These are phyloP conservation scores for Hemiprocne comata DNA, from an alignment of 2,113 vertebrate genomes.

Conservation along the genomic window DNA sequence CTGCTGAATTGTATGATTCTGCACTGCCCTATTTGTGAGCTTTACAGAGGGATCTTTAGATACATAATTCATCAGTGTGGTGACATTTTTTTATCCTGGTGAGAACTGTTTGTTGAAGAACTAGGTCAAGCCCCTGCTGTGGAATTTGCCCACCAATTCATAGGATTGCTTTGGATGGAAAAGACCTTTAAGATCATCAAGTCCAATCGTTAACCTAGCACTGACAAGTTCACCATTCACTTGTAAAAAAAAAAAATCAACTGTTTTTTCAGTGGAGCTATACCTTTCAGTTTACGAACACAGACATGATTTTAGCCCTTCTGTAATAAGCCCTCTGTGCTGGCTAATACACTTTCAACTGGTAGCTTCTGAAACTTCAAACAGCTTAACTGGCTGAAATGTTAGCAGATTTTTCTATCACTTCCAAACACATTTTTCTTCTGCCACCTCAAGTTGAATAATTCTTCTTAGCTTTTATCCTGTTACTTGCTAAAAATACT, in stretches of 20 bases:
- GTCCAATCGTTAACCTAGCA: no score
- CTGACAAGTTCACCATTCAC: no score
- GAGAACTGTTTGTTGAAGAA: neutral
- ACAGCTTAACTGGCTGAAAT: neutral
- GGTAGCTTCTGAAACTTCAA: constrained; percentile 55
- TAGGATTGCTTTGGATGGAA: no score
- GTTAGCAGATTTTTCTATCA: neutral
- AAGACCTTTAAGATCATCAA: no score
- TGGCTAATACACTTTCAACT: constrained; percentile 57
- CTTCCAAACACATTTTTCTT: neutral
- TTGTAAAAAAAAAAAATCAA: neutral
- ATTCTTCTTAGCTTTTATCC: neutral
- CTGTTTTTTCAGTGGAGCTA: neutral
- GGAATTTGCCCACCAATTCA: neutral
- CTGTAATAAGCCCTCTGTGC: constrained; percentile 51
- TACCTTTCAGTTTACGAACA: neutral
- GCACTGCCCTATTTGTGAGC: neutral
- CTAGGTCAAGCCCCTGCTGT: neutral
- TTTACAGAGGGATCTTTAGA: neutral
- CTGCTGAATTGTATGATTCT: neutral
- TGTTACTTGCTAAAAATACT: neutral
- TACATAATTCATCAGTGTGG: neutral
- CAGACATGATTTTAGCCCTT: neutral
- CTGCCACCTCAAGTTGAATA: neutral
- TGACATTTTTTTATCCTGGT: neutral